phyloP scores from a whole-genome alignment of 1,140 invertebrate species.

The Leptinotarsa defecta region DNA sequence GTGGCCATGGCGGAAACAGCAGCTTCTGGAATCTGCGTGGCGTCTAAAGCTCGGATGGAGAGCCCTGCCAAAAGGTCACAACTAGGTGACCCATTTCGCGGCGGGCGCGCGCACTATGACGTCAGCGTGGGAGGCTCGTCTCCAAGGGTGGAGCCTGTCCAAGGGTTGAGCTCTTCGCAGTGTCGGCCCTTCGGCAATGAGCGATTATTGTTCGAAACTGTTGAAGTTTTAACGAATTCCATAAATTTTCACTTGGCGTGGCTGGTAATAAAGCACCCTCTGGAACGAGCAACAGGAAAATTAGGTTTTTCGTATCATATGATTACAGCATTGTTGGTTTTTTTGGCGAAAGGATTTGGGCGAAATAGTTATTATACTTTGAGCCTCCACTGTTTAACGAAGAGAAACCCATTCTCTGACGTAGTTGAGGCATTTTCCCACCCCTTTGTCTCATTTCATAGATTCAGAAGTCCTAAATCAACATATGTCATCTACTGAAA shows the following conservation, averaged over 20 bases:
- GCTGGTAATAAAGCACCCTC: neutral
- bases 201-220: neutral
- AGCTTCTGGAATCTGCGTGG: constrained; percentile 50
- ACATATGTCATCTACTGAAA: no score
- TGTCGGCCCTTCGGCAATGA: neutral
- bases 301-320: no score
- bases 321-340: no score
- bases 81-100: constrained; percentile 52
- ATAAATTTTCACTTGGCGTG: neutral
- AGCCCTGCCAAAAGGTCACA: constrained; percentile 48
- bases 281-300: constrained; percentile 2
- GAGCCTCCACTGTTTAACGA: no score
- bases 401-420: no score
- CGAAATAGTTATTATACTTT: no score
- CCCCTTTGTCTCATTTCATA: no score
- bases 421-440: no score
- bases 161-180: constrained; percentile 21
- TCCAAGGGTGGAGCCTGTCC: constrained; percentile 38
- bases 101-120: constrained; percentile 48
- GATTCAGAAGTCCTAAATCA: no score
- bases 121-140: constrained; percentile 44
- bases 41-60: constrained; percentile 46
- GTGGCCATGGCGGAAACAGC: constrained; percentile 48
- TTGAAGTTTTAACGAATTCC: constrained; percentile 3
- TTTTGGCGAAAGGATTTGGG: no score